These are phyloP conservation scores for Cataglyphis livida DNA, from an alignment of 2,888 invertebrate species.

Conservation along the genomic window DNA sequence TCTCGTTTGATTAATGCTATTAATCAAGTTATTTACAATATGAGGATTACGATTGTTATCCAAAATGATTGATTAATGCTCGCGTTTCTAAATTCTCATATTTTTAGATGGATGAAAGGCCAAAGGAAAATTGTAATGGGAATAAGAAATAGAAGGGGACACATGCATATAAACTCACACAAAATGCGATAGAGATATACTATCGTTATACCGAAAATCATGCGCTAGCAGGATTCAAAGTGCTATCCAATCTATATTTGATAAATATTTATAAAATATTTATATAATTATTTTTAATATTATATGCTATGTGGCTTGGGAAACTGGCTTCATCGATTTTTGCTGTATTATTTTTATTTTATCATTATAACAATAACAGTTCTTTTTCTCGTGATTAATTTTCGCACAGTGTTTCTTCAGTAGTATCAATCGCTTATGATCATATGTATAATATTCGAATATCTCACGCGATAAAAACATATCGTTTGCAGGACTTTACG, in stretches of 20 bases:
- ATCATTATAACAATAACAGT: constrained; percentile 75
- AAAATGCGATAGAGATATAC: too few relatives aligned
- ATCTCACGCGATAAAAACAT: neutral
- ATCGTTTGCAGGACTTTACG: neutral
- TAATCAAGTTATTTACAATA: constrained; percentile 89
- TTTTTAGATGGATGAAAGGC: too few relatives aligned
- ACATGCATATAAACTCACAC: too few relatives aligned
- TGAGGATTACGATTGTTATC: constrained; percentile 89
- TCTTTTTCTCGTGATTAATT: constrained; percentile 59
- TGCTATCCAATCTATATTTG: too few relatives aligned
- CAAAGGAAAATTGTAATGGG: too few relatives aligned
- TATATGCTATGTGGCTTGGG: too few relatives aligned
- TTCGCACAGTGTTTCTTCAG: constrained; percentile 36
- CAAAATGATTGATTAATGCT: constrained; percentile 88
- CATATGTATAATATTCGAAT: constrained; percentile 23
- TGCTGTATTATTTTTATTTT: constrained; percentile 71
- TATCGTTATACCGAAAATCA: too few relatives aligned
- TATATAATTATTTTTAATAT: too few relatives aligned
- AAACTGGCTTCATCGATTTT: neutral
- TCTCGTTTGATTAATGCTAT: constrained; percentile 91
- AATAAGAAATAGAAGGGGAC: too few relatives aligned
- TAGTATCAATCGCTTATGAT: constrained; percentile 39
- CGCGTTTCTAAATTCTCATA: constrained; percentile 80
- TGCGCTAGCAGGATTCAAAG: too few relatives aligned
- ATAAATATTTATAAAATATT: too few relatives aligned